phyloP scores from a whole-genome alignment of 30 jellyfish, hydroid and myxozoan species.

The Aurelia coerulea region DNA sequence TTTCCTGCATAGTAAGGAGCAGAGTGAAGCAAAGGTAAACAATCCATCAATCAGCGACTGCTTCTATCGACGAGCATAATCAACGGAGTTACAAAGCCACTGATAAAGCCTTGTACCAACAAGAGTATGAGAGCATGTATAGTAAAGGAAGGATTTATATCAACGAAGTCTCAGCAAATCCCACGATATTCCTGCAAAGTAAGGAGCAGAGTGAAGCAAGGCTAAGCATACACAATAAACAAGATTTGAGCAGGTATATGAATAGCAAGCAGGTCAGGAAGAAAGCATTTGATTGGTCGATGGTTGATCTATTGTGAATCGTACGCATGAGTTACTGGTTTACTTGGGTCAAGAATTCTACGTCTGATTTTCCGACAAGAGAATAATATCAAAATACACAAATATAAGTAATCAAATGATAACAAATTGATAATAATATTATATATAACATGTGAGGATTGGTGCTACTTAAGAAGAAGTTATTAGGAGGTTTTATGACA shows the following conservation, averaged over 20 bases:
- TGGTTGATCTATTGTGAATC: constrained; percentile 46
- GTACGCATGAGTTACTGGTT: constrained; percentile 29
- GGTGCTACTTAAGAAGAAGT: no score
- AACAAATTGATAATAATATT: no score
- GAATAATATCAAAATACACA: constrained; percentile 3
- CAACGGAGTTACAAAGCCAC: no score
- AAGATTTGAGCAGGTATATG: constrained; percentile 37
- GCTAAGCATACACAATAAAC: not conserved
- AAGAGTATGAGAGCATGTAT: no score
- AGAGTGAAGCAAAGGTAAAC: not conserved
- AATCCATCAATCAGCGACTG: not conserved
- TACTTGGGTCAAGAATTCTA: constrained; percentile 33
- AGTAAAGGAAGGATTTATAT: not conserved
- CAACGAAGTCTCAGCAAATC: no score
- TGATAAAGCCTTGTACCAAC: no score
- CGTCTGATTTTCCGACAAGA: constrained; percentile 16
- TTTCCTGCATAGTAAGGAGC: not conserved
- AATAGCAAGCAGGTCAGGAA: constrained; percentile 42
- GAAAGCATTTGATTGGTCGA: constrained; percentile 20
- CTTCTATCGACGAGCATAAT: no score
- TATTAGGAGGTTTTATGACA: no score
- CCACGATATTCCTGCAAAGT: not conserved
- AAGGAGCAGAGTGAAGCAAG: not conserved
- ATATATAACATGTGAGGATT: no score
- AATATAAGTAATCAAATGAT: constrained; percentile 25